Evolutionary conservation across 1,140 invertebrate genomes (phyloP).

Genomic region (Leptinotarsa defecta): DNA sequence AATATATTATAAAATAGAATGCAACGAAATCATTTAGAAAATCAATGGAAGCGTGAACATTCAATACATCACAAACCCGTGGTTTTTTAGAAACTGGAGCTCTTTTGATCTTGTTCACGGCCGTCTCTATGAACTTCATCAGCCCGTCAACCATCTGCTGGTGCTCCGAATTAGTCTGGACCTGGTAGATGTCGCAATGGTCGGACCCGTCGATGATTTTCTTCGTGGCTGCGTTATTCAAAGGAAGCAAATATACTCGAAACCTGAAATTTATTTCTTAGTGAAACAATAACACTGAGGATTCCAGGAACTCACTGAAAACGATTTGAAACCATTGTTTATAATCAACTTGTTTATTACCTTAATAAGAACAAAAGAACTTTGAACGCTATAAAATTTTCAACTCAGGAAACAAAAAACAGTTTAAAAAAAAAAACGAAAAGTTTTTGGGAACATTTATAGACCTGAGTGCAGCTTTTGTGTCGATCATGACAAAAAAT

Average conservation of each 20-base stretch:
- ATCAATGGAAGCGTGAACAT: constrained; percentile 9
- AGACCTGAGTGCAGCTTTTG: too few relatives aligned
- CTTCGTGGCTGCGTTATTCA: constrained; percentile 71
- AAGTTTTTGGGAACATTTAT: too few relatives aligned
- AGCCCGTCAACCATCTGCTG: constrained; percentile 72
- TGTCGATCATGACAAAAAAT: too few relatives aligned
- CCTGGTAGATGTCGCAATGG: constrained; percentile 81
- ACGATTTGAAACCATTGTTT: too few relatives aligned
- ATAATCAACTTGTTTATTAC: too few relatives aligned
- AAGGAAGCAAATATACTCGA: constrained; percentile 83
- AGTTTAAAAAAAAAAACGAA: too few relatives aligned
- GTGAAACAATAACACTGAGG: too few relatives aligned
- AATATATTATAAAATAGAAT: constrained; percentile 1
- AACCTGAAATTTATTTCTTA: constrained; percentile 58
- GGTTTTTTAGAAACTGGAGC: constrained; percentile 67
- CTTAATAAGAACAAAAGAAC: too few relatives aligned
- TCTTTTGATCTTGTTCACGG: constrained; percentile 87
- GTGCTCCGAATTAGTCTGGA: constrained; percentile 67
- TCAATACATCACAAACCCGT: constrained; percentile 59
- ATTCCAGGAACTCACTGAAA: too few relatives aligned
- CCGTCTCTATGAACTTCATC: constrained; percentile 84
- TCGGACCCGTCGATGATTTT: constrained; percentile 71
- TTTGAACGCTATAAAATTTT: too few relatives aligned
- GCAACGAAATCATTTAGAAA: background rate
- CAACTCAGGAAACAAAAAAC: too few relatives aligned